Evolutionary conservation across 2,113 vertebrate genomes (phyloP).

Genomic region (Sminthopsis crassicaudata): DNA sequence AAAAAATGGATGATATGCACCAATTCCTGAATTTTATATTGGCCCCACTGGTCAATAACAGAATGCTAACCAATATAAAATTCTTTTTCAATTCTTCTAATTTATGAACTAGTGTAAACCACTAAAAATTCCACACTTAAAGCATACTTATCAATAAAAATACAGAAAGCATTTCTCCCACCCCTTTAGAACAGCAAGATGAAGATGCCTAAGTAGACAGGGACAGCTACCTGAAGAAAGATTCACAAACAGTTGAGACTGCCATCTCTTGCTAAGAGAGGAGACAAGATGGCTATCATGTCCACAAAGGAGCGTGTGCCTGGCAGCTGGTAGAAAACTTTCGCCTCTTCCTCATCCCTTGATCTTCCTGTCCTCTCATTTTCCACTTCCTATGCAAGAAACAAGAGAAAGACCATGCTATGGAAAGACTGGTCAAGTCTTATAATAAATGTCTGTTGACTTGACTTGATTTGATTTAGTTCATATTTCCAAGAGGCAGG

Average conservation of each 20-base stretch:
- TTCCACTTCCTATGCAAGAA: constrained; percentile 66
- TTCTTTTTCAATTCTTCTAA: not conserved
- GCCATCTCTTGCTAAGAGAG: constrained; percentile 57
- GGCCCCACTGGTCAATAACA: not conserved
- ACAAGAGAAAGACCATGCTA: constrained; percentile 60
- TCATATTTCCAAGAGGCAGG: not conserved
- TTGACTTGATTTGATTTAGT: not conserved
- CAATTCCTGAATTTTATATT: not conserved
- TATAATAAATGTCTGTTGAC: not conserved
- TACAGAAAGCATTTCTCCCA: constrained; percentile 15
- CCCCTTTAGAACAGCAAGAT: not conserved
- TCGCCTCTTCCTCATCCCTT: constrained; percentile 57
- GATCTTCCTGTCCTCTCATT: constrained; percentile 64
- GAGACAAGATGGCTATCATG: constrained; percentile 44
- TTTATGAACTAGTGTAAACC: not conserved
- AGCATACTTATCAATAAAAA: not conserved
- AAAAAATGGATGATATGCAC: not conserved
- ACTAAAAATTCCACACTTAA: not conserved
- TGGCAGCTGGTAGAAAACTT: constrained; percentile 57
- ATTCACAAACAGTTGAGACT: constrained; percentile 50
- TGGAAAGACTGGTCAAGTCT: constrained; percentile 40
- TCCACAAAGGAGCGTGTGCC: constrained; percentile 49
- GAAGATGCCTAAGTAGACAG: constrained; percentile 19
- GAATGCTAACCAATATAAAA: not conserved
- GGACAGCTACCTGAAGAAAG: constrained; percentile 55